Base-by-base conservation (phyloP, 1,140 invertebrate species). In the Nomia melanderi region DNA sequence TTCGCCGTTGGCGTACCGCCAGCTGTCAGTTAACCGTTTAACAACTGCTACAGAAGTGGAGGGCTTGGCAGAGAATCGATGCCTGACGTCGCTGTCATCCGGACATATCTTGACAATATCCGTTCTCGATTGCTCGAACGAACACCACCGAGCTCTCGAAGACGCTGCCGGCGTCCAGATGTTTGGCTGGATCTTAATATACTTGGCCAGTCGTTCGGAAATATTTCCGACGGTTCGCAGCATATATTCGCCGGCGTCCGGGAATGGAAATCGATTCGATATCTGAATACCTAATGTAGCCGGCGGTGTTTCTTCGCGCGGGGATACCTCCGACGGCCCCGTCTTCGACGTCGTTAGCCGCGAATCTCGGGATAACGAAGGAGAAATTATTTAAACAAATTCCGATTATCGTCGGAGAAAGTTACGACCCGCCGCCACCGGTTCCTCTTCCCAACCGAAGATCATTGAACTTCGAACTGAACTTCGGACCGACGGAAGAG, bases 351-450 rank as follows among this genome's bases (percentile, higher is more conserved):
- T 8, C 12, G 27, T 12, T 17, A 9, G 20, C 39, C 20, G n/a
- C 64, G 27, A 25, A 41, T 31, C 54, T 14, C 27, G 25, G 63
- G 41, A 72, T 77, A 85, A 84, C 64, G 82, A 72, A 63, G 66
- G 50, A 75, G 79, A 85, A 84, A 85, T 85, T 79, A 85, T 85
- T 84, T 81, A 84, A 85, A 85, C 79, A 81, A 85, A 79, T 76
- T 75, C 57, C 56, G 72, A 71, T 84, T 84, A 84, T 84, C 84
- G 56, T 50, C 50, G 78, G 56, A 6, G 23, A 79, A 75, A 77
- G 31, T 84, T 59, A 59, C 47, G 47, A 50, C 8, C 47, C 47
- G 47, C 50, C 78, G 65, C 54, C 56, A 50, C 20, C 33, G 8
- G 4, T 2, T 25, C 9, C 33, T 14, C 1, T 25, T 23, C 31